A percentile compares a stretch with the other conserved stretches of the same genome.
Conservation (phyloP, 2,113 vertebrate genomes). For the Myrmecophaga tridactyla region DNA sequence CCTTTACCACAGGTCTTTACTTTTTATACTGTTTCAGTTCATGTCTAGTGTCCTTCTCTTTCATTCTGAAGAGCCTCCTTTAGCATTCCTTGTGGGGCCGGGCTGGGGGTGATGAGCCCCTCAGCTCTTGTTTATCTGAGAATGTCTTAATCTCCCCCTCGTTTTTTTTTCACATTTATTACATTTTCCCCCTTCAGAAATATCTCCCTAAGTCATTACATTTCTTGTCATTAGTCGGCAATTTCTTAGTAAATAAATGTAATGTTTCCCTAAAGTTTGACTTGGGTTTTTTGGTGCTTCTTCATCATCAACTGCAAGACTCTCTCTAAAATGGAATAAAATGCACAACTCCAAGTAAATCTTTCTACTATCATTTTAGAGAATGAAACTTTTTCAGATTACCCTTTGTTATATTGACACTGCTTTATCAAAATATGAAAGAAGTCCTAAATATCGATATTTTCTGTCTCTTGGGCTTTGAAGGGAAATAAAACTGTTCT, state of each 20-base stretch:
- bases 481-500: not conserved
- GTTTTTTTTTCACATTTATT: not conserved
- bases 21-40: too few species aligned
- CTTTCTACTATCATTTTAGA: not conserved
- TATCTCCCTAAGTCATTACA: not conserved
- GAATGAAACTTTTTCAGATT: not conserved
- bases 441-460: not conserved
- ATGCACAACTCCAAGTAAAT: not conserved
- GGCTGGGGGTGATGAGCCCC: too few species aligned
- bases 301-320: not conserved
- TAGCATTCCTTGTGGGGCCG: too few species aligned
- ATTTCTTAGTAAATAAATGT: slow-evolving; percentile 17
- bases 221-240: not conserved
- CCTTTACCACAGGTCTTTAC: too few species aligned
- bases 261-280: not conserved
- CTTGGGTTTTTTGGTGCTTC: not conserved
- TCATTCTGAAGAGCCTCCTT: too few species aligned
- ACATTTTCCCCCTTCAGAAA: not conserved
- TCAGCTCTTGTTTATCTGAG: too few species aligned
- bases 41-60: too few species aligned
- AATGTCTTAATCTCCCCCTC: too few species aligned
- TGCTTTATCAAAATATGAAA: not conserved
- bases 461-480: not conserved
- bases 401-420: not conserved
- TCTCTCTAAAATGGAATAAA: not conserved